Evolutionary conservation across 1,140 invertebrate genomes (phyloP).

Genomic region (Phymorhynchus buccinoides): DNA sequence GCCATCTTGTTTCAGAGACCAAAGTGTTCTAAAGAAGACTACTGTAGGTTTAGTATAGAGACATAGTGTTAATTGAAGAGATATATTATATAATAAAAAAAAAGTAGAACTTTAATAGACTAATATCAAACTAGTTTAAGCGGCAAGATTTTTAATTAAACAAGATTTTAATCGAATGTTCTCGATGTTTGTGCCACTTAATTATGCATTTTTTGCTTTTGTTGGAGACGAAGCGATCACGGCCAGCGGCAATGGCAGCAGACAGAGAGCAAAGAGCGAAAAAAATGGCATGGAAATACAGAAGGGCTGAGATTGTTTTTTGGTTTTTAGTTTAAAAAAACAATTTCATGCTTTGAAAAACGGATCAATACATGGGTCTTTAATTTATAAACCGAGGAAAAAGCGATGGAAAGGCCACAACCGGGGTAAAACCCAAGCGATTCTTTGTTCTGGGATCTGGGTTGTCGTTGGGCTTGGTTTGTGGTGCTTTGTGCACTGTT

Average conservation of each 20-base stretch:
- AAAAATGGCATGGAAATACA: slow-evolving; percentile 35
- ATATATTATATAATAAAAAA: slow-evolving; percentile 29
- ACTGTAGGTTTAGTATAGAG: slow-evolving; percentile 3
- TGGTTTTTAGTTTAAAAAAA: slow-evolving; percentile 10
- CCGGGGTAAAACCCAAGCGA: background rate
- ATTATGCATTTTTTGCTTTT: background rate
- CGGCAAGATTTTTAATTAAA: background rate
- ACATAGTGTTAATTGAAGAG: slow-evolving; percentile 32
- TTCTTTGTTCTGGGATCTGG: slow-evolving; percentile 32
- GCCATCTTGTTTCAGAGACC: slow-evolving; percentile 47
- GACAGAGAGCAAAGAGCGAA: slow-evolving; percentile 37
- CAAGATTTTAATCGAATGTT: slow-evolving; percentile 5
- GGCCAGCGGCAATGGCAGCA: background rate
- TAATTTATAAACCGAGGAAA: slow-evolving; percentile 34
- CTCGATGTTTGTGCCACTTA: slow-evolving; percentile 14
- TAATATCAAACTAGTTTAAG: background rate
- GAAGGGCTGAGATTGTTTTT: slow-evolving; percentile 24
- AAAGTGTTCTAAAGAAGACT: slow-evolving; percentile 1
- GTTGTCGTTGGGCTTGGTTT: no score
- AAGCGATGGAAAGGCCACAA: background rate
- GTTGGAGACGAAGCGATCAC: background rate
- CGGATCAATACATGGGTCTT: background rate
- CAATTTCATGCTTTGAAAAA: background rate
- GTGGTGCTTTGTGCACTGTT: no score
- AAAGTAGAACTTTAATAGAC: slow-evolving; percentile 29